These are phyloP conservation scores for Prunella himalayana DNA, from an alignment of 2,113 vertebrate genomes.

Conservation along the genomic window DNA sequence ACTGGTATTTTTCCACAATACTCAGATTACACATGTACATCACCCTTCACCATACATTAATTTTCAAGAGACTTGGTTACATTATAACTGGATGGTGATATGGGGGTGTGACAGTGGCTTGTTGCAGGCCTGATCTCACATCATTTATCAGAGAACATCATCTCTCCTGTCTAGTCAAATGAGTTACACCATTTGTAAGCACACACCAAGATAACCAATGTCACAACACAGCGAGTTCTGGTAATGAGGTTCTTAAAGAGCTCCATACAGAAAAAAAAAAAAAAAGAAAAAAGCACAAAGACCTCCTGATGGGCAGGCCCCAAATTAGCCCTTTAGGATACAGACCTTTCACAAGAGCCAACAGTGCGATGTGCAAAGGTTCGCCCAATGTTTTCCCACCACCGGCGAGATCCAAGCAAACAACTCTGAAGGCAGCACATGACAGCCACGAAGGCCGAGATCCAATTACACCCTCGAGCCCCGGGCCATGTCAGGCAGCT, in stretches of 20 bases:
- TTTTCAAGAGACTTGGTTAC: background rate
- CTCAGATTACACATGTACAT: accelerated
- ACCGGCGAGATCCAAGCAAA: background rate
- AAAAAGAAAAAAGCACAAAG: background rate
- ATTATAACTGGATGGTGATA: background rate
- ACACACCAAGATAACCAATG: background rate
- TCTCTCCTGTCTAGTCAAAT: background rate
- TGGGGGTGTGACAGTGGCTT: background rate
- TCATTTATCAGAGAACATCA: background rate
- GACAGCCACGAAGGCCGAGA: background rate
- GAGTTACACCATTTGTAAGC: background rate
- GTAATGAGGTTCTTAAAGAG: background rate
- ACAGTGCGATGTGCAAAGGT: accelerated
- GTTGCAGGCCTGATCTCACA: background rate
- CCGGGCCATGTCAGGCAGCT: no score
- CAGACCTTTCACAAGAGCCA: background rate
- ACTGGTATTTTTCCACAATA: background rate
- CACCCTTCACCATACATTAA: background rate
- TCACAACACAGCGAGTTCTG: background rate
- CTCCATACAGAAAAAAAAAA: background rate
- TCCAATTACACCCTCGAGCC: background rate
- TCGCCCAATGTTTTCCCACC: accelerated
- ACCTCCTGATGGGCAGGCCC: background rate
- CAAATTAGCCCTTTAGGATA: background rate
- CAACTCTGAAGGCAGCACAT: background rate